Evolutionary conservation across 2,797 vertebrate species (phyloP), one percentile per base, ranked within the genome.

Genomic region (Melanotaenia maccullochi): DNA sequence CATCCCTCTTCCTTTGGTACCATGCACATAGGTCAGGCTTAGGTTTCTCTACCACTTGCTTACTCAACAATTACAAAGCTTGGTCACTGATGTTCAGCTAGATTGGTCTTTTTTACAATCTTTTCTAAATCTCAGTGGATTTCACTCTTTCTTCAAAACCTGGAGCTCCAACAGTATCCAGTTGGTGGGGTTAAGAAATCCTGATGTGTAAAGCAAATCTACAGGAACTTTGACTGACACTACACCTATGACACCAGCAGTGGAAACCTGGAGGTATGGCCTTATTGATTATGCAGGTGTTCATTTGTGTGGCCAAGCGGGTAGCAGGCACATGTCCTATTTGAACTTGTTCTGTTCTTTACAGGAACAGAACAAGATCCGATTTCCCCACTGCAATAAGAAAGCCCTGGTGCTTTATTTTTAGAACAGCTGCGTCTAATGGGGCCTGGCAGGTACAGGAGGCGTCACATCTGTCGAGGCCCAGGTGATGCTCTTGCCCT

Each of bases 361-460:
- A 93, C 90, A 92, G 84, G 83, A 90, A 87, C 57, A 78, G 87
- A 90, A 87, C 85, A 84, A 82, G 78, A 87, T 86, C 79, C 71
- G 84, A 93, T 85, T 86, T 89, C 82, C 83, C 78, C 14, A 35
- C 80, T 65, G 83, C 83, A 88, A 87, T 86, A 85, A 89, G 83
- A 82, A 86, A 86, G 86, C 79, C 84, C 75, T 65, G 80, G 63
- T 81, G 84, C 78, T 92, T 93, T 94, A 94, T 94, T 93, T 94
- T 94, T 94, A 93, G 91, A 91, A 81, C 92, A 90, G 88, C 90
- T 92, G 90, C 82, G 62, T 91, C 87, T 94, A 93, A 93, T 93
- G 90, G 93, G 88, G 89, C 91, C 90, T 93, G 93, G 93, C 93
- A 93, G 92, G 91, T 93, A 94, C 92, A 94, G 93, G 92, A 93